These are phyloP conservation scores for Sebastes minor DNA, from an alignment of 2,797 vertebrate genomes.

Conservation along the genomic window DNA sequence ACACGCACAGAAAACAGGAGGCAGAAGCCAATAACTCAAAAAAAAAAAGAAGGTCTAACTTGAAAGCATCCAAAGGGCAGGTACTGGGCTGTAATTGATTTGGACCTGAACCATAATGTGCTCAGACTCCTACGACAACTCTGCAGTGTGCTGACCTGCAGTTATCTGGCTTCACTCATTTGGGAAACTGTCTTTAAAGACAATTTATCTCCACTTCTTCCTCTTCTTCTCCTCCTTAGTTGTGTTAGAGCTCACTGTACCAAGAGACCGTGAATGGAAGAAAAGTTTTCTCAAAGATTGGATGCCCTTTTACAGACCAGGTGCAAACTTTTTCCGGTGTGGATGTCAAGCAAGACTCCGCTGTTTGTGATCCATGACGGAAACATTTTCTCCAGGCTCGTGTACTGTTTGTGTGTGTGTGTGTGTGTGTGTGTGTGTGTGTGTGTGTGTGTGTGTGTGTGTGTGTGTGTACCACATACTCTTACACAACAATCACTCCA, in stretches of 20 bases:
- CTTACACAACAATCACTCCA: slow-evolving; percentile 60
- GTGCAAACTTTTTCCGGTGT: not conserved
- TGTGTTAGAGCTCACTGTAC: not conserved
- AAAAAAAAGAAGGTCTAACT: not conserved
- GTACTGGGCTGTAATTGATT: slow-evolving; percentile 28
- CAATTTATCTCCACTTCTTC: not conserved
- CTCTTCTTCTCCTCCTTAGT: not conserved
- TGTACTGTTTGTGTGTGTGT: not conserved
- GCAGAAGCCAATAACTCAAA: slow-evolving; percentile 15
- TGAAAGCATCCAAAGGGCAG: slow-evolving; percentile 21
- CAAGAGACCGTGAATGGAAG: not conserved
- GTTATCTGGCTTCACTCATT: not conserved
- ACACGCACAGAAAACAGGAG: slow-evolving; percentile 1
- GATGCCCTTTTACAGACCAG: not conserved
- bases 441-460: not conserved
- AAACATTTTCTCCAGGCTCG: slow-evolving; percentile 26
- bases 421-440: too few species aligned
- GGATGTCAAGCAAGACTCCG: not conserved
- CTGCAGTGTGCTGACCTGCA: slow-evolving; percentile 18
- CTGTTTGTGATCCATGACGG: slow-evolving; percentile 26
- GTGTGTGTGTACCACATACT: slow-evolving; percentile 12
- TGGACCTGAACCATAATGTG: slow-evolving; percentile 22
- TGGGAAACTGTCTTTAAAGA: slow-evolving; percentile 1
- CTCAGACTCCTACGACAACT: not conserved
- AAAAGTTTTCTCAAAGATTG: slow-evolving; percentile 4